Base-by-base conservation (phyloP, 2,113 vertebrate species). In the Burhinus bistriatus region DNA sequence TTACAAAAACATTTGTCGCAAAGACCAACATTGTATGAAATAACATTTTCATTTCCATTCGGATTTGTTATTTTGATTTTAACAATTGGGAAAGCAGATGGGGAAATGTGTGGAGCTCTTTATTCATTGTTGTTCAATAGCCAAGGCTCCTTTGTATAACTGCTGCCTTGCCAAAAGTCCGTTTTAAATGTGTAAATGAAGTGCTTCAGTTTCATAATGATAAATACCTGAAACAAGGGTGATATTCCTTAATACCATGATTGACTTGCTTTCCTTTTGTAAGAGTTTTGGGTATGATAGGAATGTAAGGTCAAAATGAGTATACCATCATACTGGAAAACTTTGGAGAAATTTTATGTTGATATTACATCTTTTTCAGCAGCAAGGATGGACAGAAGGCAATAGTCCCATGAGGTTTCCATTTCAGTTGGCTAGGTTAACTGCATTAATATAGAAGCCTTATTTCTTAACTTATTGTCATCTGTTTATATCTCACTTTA, bases 21-120 rank as follows among this genome's bases (percentile, higher is more conserved):
- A 77, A 57, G 29, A 45, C 26, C 29, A 62, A 2, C 9, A 26
- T 51, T 86, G 9, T 54, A 92, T 15, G 87, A 92, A 95, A 83
- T 51, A 90, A 85, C 65, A 92, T 51, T 96, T 79, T 66, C 34
- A 58, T 66, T 94, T 55, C 42, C 51, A 88, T 70, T 95, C 72
- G 95, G 47, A 94, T 82, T 87, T 83, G 82, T 84, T 90, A 93
- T 91, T 97, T 91, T 97, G 66, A 90, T 91, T 91, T 94, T 78
- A 92, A 73, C 62, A 96, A 96, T 62, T 83, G 49, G 82, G 92
- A 97, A 97, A 93, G 44, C 92, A 97, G 79, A 97, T 96, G 90
- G 91, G 42, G 15, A 93, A 96, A 95, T 20, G 17, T 83, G 90
- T 97, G 68, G 40, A 91, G 76, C 59, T 72, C 73, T 96, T 95